Percentiles rank a stretch among this genome's conserved stretches.
phyloP scores from a whole-genome alignment of 2,888 invertebrate species.

The Pterobdella sp. region DNA sequence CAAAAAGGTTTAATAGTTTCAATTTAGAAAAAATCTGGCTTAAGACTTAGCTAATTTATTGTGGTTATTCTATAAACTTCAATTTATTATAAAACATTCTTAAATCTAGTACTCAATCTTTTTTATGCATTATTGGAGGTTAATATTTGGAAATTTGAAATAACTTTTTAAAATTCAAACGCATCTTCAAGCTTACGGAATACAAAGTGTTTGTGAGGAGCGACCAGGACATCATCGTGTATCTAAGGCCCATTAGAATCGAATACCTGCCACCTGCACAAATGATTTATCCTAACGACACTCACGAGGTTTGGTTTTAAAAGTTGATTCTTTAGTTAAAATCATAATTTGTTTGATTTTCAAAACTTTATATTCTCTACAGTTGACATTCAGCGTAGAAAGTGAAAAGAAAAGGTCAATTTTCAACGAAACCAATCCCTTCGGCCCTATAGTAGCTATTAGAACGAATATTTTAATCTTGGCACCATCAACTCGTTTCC shows the following conservation, averaged over 20 bases:
- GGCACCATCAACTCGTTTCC: not conserved
- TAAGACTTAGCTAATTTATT: no score
- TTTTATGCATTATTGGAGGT: no score
- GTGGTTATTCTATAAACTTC: no score
- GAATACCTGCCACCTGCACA: not conserved
- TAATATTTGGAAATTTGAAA: no score
- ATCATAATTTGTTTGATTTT: not conserved
- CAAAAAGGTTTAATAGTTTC: no score
- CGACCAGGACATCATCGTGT: not conserved
- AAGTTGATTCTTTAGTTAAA: not conserved
- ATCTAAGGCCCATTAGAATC: not conserved
- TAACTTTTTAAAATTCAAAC: no score
- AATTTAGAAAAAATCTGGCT: no score
- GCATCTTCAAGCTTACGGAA: not conserved
- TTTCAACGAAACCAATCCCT: not conserved
- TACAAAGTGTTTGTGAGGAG: constrained; percentile 12
- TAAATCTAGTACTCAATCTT: not conserved
- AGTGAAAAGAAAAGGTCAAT: not conserved
- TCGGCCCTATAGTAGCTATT: not conserved
- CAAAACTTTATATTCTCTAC: not conserved
- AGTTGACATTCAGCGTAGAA: not conserved
- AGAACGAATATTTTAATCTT: not conserved
- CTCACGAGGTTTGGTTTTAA: no score
- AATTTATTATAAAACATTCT: not conserved
- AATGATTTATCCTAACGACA: not conserved